These are phyloP conservation scores for Clamator glandarius DNA, from an alignment of 2,797 vertebrate genomes.

Conservation along the genomic window DNA sequence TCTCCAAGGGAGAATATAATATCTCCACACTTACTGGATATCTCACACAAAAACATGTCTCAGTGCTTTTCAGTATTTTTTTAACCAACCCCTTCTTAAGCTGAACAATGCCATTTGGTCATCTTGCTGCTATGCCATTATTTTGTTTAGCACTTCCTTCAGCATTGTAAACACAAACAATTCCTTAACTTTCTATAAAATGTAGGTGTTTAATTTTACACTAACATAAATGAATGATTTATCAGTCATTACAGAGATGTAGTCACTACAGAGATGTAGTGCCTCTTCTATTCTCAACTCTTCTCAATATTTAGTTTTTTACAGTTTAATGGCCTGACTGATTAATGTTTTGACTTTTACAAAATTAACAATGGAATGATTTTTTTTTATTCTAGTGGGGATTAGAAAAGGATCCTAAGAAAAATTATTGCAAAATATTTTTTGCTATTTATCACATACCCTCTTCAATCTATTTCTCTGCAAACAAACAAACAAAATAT, in stretches of 20 bases:
- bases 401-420: neutral
- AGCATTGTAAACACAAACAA: neutral
- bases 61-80: neutral
- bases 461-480: neutral
- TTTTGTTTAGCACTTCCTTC: neutral
- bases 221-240: slow-evolving; percentile 8
- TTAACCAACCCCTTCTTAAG: neutral
- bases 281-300: neutral
- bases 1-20: neutral
- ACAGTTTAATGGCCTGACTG: neutral
- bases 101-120: slow-evolving; percentile 2
- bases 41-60: neutral
- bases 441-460: neutral
- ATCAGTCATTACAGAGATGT: neutral
- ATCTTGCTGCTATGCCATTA: neutral
- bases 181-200: neutral
- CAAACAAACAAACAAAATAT: neutral
- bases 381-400: neutral
- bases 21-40: neutral
- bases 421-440: neutral
- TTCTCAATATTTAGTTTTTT: neutral
- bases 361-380: neutral
- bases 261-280: neutral
- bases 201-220: slow-evolving; percentile 24
- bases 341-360: neutral